phyloP scores from a whole-genome alignment of 37 sponge, comb jelly and placozoan species.

The Haliclona indistincta region DNA sequence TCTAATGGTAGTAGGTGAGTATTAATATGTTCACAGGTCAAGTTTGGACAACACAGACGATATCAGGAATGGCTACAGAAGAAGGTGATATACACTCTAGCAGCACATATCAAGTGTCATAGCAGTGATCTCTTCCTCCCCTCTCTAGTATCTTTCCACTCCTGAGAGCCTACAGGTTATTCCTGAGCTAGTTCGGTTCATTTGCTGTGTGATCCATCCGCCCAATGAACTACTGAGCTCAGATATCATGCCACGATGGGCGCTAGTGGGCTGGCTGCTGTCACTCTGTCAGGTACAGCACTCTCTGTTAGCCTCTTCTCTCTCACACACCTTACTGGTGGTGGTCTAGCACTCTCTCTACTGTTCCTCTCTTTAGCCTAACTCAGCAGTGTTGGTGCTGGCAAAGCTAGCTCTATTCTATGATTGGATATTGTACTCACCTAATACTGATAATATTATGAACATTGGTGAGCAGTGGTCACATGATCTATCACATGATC shows the following conservation, averaged over 20 bases:
- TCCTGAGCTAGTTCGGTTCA: slow-evolving; percentile 87
- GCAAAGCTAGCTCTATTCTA: slow-evolving; percentile 95
- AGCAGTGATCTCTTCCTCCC: not conserved
- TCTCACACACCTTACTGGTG: not conserved
- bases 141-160: slow-evolving; percentile 68
- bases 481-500: not conserved
- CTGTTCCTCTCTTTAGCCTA: slow-evolving; percentile 30
- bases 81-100: slow-evolving; percentile 43
- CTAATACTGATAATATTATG: slow-evolving; percentile 93
- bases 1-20: not conserved
- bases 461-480: slow-evolving; percentile 75
- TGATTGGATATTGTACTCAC: slow-evolving; percentile 93
- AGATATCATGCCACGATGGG: slow-evolving; percentile 96
- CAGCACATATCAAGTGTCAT: not conserved
- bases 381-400: slow-evolving; percentile 59
- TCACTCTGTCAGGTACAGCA: slow-evolving; percentile 75
- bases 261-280: slow-evolving; percentile 95
- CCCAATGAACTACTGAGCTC: slow-evolving; percentile 94
- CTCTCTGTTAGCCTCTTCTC: not conserved
- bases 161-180: slow-evolving; percentile 83
- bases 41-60: slow-evolving; percentile 90
- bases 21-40: slow-evolving; percentile 59
- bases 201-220: slow-evolving; percentile 97
- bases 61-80: slow-evolving; percentile 93
- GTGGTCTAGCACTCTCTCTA: not conserved